Base-by-base conservation (phyloP, 2,113 vertebrate genomes). In the Geococcyx californianus region DNA sequence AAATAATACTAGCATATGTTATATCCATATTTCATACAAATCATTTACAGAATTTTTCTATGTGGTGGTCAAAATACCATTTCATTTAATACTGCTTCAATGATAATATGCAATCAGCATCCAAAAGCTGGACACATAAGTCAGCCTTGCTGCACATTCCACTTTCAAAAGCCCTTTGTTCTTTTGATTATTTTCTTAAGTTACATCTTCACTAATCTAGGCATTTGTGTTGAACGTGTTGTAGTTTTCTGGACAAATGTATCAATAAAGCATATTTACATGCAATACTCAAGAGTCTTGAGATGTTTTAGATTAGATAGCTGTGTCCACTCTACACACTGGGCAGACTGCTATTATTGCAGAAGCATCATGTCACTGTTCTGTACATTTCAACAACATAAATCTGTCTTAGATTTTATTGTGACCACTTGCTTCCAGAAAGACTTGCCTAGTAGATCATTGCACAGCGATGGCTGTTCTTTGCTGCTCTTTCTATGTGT, bases 1-100 rank as follows among this genome's bases (percentile, higher is more conserved):
- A 96, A 94, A 93, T 51, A 69, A 79, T 78, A 87, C 81, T 94
- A 93, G 31, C 31, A 69, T 72, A 34, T 47, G 28, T 89, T 97
- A 94, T 92, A 94, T 73, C 20, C 33, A 20, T 60, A 69, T 84
- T 3, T 2, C 47, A 76, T 76, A 92, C 60, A 96, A 91, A 34
- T 88, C 83, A 95, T 90, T 93, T 92, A 86, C 9, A 12, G 12
- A 79, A 84, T 26, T 95, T 97, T 97, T 97, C 60, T 79, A 82
- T 84, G 76, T 63, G 58, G 93, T 91, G 87, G 29, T 82, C 63
- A 94, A 97, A 92, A 63, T 54, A 88, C 13, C 58, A 91, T 95
- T 96, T 70, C 31, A 78, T 94, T 97, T 95, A 93, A 94, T 93
- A 95, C 87, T 87, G 31, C 21, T 87, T 84, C 92, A 97, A 94